Evolutionary conservation across 2,888 invertebrate species (phyloP).

Genomic region (Hirudinaria manillensis): DNA sequence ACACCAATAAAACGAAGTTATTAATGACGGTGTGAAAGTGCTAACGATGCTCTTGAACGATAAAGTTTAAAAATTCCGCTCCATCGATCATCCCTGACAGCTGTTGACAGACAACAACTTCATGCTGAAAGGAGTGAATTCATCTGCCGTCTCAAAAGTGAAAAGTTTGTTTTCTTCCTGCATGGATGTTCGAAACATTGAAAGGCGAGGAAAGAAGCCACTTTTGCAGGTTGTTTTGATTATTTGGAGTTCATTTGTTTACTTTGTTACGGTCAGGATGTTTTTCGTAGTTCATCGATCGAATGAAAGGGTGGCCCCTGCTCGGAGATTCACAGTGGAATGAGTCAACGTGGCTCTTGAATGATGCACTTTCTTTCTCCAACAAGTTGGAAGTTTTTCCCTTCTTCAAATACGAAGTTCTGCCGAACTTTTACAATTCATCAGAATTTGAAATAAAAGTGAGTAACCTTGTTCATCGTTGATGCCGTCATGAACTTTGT

Average conservation of each 20-base stretch:
- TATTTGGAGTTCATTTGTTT: no score
- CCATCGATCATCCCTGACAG: background rate
- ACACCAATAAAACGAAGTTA: no score
- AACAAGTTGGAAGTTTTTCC: conserved; percentile 8
- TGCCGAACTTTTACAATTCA: background rate
- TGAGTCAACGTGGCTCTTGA: background rate
- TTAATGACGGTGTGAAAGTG: no score
- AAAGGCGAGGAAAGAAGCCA: background rate
- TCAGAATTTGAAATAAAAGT: conserved; percentile 2
- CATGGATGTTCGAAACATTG: background rate
- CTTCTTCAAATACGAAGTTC: background rate
- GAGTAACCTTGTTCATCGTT: background rate
- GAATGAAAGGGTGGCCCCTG: background rate
- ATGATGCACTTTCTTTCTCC: background rate
- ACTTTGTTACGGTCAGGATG: no score
- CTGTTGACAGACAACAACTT: background rate
- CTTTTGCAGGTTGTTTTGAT: background rate
- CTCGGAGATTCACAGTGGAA: background rate
- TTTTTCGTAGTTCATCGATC: background rate
- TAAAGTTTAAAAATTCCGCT: no score
- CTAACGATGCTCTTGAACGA: no score
- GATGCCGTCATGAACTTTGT: background rate
- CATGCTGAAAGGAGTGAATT: background rate
- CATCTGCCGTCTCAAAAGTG: background rate
- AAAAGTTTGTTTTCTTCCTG: background rate